Evolutionary conservation across 2,113 vertebrate species (phyloP).

Genomic region (Aphyosemion australe): DNA sequence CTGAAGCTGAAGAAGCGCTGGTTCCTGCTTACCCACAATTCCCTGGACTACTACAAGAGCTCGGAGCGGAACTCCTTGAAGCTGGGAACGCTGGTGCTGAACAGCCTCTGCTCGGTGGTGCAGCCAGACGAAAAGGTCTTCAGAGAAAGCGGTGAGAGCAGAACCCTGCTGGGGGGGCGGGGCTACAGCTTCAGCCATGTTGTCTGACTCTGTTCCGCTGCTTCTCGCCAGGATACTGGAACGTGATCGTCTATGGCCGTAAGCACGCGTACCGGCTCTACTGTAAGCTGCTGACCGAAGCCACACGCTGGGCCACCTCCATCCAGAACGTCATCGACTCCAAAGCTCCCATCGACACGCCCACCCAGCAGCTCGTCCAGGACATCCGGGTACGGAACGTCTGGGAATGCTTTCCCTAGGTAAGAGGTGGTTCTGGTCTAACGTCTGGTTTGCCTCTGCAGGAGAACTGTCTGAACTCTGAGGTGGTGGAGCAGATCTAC

Average conservation of each 20-base stretch:
- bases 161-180: too few relatives aligned
- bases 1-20: constrained; percentile 95
- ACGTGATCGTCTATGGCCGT: constrained; percentile 89
- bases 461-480: constrained; percentile 95
- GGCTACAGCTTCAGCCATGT: not conserved
- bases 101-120: constrained; percentile 93
- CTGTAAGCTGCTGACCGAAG: constrained; percentile 93
- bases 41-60: constrained; percentile 97
- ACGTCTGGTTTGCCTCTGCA: constrained; percentile 50
- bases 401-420: rapidly evolving
- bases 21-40: constrained; percentile 97
- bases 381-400: constrained; percentile 88
- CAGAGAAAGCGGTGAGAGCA: constrained; percentile 88
- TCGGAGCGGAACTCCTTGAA: constrained; percentile 91
- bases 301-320: constrained; percentile 89
- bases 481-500: constrained; percentile 97
- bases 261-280: constrained; percentile 95
- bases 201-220: too few relatives aligned
- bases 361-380: constrained; percentile 95
- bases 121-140: constrained; percentile 92
- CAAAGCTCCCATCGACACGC: constrained; percentile 93
- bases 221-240: constrained; percentile 88
- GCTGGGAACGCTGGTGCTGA: constrained; percentile 92
- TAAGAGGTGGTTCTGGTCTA: not conserved
- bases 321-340: constrained; percentile 94